Evolutionary conservation across 2,888 invertebrate genomes (phyloP).

Genomic region (Tillus elongatus): DNA sequence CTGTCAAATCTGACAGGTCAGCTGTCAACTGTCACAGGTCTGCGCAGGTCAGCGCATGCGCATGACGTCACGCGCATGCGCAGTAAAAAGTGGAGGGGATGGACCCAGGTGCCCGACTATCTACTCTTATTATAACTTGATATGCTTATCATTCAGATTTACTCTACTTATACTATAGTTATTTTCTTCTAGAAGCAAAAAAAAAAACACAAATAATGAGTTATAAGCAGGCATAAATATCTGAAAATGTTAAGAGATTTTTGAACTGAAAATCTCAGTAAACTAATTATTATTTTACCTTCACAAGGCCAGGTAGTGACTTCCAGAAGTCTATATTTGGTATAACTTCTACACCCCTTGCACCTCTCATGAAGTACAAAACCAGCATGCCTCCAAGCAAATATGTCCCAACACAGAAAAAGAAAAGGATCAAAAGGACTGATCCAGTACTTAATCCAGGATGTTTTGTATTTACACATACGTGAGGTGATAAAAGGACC

Average conservation of each 20-base stretch:
- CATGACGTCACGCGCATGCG: no score
- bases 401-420: constrained; percentile 51
- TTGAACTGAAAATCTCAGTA: constrained; percentile 8
- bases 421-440: constrained; percentile 54
- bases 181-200: no score
- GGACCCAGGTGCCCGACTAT: no score
- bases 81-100: no score
- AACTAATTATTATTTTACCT: constrained; percentile 43
- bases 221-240: no score
- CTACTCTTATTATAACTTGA: no score
- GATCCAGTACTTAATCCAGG: constrained; percentile 53
- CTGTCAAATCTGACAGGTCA: no score
- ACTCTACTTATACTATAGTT: no score
- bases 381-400: constrained; percentile 56
- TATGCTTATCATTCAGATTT: no score
- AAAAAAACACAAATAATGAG: no score
- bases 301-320: constrained; percentile 58
- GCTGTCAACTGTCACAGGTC: no score
- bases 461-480: constrained; percentile 42
- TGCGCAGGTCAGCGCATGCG: no score
- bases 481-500: constrained; percentile 45
- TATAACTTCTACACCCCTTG: constrained; percentile 61
- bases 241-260: constrained; percentile 18
- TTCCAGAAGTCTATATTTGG: constrained; percentile 68
- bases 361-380: constrained; percentile 59